Percentiles rank a stretch among this genome's conserved stretches.
Evolutionary conservation across 2,888 invertebrate species (phyloP).

Genomic region (Apantesis nais): DNA sequence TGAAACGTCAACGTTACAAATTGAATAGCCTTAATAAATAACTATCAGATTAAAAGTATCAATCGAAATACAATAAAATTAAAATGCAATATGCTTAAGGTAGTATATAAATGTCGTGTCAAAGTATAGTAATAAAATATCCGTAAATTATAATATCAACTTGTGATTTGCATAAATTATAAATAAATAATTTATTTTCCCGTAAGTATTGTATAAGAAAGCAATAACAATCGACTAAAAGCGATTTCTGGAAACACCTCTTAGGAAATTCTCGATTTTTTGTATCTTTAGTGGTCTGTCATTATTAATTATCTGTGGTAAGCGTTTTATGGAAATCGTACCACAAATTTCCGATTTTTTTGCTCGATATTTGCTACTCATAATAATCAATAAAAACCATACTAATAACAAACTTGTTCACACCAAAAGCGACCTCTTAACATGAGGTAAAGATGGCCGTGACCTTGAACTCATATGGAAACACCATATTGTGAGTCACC

Average conservation of each 20-base stretch:
- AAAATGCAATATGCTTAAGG: no score
- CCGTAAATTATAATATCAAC: neutral
- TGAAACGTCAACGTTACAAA: no score
- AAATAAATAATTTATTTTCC: neutral
- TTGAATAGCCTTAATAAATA: no score
- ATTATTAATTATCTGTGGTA: neutral
- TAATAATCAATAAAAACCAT: neutral
- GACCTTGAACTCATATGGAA: slow-evolving; percentile 22
- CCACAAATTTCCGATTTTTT: neutral
- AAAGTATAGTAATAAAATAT: neutral
- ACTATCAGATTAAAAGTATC: no score
- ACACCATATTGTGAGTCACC: slow-evolving; percentile 18
- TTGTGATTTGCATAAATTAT: neutral
- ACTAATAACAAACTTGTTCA: neutral
- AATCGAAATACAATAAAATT: no score
- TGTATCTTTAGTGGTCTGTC: no score
- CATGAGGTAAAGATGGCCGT: neutral
- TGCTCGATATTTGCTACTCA: neutral
- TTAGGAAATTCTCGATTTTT: no score
- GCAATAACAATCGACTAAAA: neutral
- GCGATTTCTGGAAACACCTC: neutral
- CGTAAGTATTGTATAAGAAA: neutral
- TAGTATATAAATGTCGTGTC: no score
- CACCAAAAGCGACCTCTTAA: neutral
- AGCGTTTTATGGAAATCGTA: neutral